Percentiles rank a stretch among this genome's conserved stretches.
Conservation (phyloP, 64 coral and sea anemone species). For the Actinia tenebrosa region DNA sequence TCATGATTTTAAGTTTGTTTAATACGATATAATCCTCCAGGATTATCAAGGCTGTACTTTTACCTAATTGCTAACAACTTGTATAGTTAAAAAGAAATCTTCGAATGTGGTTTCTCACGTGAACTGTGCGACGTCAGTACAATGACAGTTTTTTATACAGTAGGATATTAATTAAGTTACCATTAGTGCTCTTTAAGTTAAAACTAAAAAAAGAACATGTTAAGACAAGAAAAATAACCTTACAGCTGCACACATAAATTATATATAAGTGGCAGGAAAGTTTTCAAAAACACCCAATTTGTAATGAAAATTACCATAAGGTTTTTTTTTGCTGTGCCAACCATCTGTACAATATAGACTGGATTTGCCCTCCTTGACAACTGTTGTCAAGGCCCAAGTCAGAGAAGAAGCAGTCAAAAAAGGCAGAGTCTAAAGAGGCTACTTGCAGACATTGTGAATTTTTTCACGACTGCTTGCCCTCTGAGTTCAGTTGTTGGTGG, state of each 20-base stretch:
- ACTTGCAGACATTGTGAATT: too few relatives aligned
- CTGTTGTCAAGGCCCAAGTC: too few relatives aligned
- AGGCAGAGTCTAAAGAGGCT: too few relatives aligned
- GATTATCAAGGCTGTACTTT: background rate
- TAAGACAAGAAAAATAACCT: too few relatives aligned
- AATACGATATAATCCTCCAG: background rate
- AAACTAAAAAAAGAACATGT: too few relatives aligned
- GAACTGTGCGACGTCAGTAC: background rate
- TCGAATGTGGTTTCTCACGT: background rate
- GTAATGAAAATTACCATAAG: background rate
- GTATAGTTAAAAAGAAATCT: background rate
- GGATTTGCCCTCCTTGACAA: too few relatives aligned
- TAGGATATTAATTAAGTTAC: background rate
- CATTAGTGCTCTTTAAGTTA: too few relatives aligned
- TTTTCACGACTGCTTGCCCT: too few relatives aligned
- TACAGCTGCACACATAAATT: background rate
- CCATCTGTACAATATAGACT: background rate
- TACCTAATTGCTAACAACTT: background rate
- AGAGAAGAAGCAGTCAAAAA: too few relatives aligned
- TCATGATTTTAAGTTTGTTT: constrained; percentile 2
- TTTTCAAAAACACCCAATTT: background rate
- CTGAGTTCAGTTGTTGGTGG: too few relatives aligned
- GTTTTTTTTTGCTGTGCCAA: background rate
- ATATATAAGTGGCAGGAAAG: background rate
- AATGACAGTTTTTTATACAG: background rate